These are phyloP conservation scores for Gryllus longicercus DNA, from an alignment of 2,888 invertebrate species.

Conservation along the genomic window DNA sequence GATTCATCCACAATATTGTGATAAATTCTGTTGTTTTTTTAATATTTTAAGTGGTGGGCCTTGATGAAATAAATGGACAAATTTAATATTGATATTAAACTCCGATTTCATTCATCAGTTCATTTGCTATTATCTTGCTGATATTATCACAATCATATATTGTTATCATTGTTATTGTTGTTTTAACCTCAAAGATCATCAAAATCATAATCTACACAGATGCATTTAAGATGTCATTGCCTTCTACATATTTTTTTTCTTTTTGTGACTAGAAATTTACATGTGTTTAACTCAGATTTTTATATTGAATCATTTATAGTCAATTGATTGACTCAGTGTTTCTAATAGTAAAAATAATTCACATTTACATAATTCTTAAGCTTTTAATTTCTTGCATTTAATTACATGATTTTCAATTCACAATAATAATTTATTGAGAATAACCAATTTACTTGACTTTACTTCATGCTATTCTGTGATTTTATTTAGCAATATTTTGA, in stretches of 20 bases:
- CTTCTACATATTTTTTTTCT: neutral
- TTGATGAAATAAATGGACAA: neutral
- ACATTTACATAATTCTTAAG: too few relatives aligned
- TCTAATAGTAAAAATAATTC: too few relatives aligned
- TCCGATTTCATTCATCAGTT: neutral
- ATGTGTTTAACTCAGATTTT: too few relatives aligned
- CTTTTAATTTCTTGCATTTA: too few relatives aligned
- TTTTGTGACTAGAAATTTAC: neutral
- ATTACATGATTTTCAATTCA: too few relatives aligned
- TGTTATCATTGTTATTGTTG: too few relatives aligned
- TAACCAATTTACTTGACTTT: too few relatives aligned
- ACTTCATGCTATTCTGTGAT: neutral
- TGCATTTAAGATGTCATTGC: neutral
- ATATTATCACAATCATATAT: too few relatives aligned
- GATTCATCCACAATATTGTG: neutral
- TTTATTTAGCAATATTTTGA: neutral
- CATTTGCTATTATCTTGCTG: neutral
- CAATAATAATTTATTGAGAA: too few relatives aligned
- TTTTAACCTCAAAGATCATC: too few relatives aligned
- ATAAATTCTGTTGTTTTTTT: neutral
- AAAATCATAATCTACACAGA: neutral
- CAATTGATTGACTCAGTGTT: too few relatives aligned
- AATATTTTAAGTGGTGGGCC: neutral
- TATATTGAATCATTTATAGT: too few relatives aligned
- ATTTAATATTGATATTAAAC: neutral